Base-by-base conservation (phyloP, 2,113 vertebrate species). In the Callorhinus ursinus region DNA sequence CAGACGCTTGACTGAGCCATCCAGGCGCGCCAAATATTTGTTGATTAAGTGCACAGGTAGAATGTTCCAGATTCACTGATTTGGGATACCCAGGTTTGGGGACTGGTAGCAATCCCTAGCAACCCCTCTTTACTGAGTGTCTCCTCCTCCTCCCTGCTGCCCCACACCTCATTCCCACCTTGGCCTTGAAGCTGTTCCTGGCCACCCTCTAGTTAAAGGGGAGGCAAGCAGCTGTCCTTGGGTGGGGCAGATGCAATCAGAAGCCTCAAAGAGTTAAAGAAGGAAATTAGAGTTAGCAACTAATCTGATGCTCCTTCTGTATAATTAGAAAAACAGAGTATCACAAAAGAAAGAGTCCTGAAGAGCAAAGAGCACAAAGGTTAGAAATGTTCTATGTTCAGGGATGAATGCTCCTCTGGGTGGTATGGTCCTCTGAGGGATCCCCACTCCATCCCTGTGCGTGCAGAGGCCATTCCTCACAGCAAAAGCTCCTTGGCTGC, bases 291-390 rank as follows among this genome's bases (percentile, higher is more conserved):
- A 76, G 49, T 61, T 51, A 84, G 36, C 65, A 67, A 63, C 8
- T 69, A 19, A 91, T 79, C 65, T 36, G 57, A 72, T 86, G 79
- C 16, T 80, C 22, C 95, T 55, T 92, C 33, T 53, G 22, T 71
- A 46, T 16, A 71, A 71, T 86, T 74, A 85, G 55, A 79, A 90
- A 89, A 94, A 55, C 39, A 95, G 92, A 71, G 53, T 51, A 53
- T 21, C 33, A 80, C 79, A 16, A 85, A 96, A 83, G 59, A 77
- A 59, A 61, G 59, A 84, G 2, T 65, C 24, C 31, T 53, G 72
- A 33, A 55, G 53, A 87, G 76, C 59, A 57, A 63, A 16, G 10
- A 46, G 42, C 39, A 7, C 57, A 46, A 42, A 77, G 2, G 0
- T 22, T 74, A 55, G 80, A 63, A 36, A 90, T 57, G 42, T 6